Evolutionary conservation across 2,888 invertebrate species (phyloP).

Genomic region (Mycalesis mineus): DNA sequence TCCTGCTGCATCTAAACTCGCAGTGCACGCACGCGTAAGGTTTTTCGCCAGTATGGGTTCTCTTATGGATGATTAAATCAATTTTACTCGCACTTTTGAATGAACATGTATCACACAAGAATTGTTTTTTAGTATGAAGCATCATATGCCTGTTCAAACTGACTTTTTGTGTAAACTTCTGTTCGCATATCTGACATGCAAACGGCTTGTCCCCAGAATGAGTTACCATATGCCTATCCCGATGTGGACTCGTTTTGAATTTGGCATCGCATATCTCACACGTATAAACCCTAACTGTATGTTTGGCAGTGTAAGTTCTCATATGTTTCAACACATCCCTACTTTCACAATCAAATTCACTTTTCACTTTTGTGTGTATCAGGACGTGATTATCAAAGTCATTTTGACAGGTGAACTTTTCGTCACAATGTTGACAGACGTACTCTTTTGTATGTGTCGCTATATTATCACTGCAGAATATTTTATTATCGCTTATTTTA

Average conservation of each 20-base stretch:
- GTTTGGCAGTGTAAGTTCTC: no score
- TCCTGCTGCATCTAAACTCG: background rate
- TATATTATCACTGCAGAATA: no score
- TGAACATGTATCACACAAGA: background rate
- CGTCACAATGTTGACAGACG: background rate
- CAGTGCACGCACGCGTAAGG: constrained; percentile 2
- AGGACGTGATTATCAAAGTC: background rate
- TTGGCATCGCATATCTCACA: background rate
- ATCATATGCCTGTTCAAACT: background rate
- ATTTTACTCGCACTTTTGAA: background rate
- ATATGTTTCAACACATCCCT: background rate
- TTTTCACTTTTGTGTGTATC: background rate
- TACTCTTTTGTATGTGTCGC: background rate
- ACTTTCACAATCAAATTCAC: background rate
- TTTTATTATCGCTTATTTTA: no score
- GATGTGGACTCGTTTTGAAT: background rate
- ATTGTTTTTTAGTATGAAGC: background rate
- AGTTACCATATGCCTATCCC: background rate
- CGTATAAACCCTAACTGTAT: no score
- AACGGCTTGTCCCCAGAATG: background rate
- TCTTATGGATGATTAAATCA: background rate
- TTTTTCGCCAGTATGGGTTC: constrained; percentile 2
- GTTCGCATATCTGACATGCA: background rate
- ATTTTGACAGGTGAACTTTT: background rate
- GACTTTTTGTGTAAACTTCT: background rate